A percentile compares a stretch with the other conserved stretches of the same genome.
phyloP scores from a whole-genome alignment of 2,113 vertebrate genomes.

The Tiliqua scincoides region DNA sequence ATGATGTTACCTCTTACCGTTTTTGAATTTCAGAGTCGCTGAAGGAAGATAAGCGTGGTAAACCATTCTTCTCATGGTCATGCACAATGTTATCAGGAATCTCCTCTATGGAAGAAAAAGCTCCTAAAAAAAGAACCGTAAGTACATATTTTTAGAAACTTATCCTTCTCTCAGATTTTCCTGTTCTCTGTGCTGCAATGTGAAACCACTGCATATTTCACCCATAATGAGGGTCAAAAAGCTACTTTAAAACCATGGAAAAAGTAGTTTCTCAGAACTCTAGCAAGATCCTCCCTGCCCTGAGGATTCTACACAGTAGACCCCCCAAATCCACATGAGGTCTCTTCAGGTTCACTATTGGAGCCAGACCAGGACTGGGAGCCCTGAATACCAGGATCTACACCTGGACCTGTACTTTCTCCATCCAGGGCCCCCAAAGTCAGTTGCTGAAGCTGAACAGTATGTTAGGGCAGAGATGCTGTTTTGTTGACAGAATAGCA shows the following conservation, averaged over 20 bases:
- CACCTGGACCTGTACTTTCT: not conserved
- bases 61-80: slow-evolving; percentile 94
- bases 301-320: not conserved
- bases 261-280: not conserved
- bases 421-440: not conserved
- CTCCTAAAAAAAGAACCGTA: slow-evolving; percentile 76
- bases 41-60: slow-evolving; percentile 93
- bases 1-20: slow-evolving; percentile 74
- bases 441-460: not conserved
- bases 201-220: not conserved
- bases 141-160: not conserved
- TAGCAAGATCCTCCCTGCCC: not conserved
- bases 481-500: not conserved
- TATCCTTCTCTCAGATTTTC: not conserved
- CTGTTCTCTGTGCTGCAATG: not conserved
- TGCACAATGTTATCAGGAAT: slow-evolving; percentile 95
- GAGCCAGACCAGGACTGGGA: not conserved
- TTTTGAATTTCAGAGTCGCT: slow-evolving; percentile 83
- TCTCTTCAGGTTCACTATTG: not conserved
- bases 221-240: not conserved
- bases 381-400: not conserved
- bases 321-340: not conserved
- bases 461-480: not conserved
- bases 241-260: slow-evolving; percentile 4
- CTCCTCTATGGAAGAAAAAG: slow-evolving; percentile 88